These are phyloP conservation scores for Triplophysa bombifrons DNA, from an alignment of 2,797 vertebrate genomes.

Conservation along the genomic window DNA sequence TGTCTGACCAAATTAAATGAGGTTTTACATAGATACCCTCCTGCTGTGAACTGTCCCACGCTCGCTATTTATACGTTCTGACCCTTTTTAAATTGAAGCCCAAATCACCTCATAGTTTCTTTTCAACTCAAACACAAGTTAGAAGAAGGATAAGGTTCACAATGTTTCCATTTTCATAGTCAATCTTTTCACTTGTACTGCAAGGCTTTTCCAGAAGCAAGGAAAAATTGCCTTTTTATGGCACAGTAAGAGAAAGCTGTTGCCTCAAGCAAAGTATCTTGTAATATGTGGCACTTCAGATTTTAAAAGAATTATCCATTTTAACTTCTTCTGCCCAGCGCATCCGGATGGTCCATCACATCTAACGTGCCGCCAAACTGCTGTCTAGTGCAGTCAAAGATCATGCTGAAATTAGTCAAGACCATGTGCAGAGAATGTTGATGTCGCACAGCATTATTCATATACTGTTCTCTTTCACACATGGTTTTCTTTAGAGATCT, in stretches of 20 bases:
- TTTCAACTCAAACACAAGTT: constrained; percentile 4
- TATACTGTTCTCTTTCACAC: constrained; percentile 59
- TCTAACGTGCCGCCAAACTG: not conserved
- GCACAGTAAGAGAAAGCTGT: constrained; percentile 18
- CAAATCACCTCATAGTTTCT: constrained; percentile 18
- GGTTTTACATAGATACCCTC: constrained; percentile 45
- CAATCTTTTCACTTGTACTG: constrained; percentile 4
- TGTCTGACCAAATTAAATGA: constrained; percentile 42
- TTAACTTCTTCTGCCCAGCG: not conserved
- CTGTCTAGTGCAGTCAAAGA: constrained; percentile 31
- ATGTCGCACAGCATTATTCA: constrained; percentile 67
- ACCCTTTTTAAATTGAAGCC: constrained; percentile 31
- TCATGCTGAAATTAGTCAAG: constrained; percentile 59
- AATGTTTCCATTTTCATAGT: constrained; percentile 27
- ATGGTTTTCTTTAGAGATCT: constrained; percentile 68
- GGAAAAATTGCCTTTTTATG: constrained; percentile 27
- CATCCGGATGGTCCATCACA: constrained; percentile 2
- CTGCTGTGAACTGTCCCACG: constrained; percentile 8
- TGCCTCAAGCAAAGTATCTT: constrained; percentile 31
- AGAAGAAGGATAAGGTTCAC: constrained; percentile 11
- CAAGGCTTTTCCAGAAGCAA: constrained; percentile 7
- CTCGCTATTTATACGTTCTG: constrained; percentile 14
- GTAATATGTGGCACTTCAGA: constrained; percentile 33
- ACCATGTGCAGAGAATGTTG: constrained; percentile 69
- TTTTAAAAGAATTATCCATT: constrained; percentile 35